Conservation (phyloP, 2,797 vertebrate species). For the Helostoma temminkii region DNA sequence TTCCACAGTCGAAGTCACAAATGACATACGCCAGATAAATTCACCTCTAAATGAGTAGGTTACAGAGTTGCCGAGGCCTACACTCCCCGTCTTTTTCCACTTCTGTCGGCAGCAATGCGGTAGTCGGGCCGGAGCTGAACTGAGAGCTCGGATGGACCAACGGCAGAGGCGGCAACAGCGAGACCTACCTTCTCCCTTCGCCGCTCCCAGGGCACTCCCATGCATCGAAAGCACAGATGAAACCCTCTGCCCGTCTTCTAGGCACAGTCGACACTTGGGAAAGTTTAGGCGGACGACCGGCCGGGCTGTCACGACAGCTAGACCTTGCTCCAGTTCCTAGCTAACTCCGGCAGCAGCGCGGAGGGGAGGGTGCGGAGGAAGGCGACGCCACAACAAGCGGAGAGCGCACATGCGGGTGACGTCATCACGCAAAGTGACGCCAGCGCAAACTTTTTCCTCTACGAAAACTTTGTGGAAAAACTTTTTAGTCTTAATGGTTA, state of each 20-base stretch:
- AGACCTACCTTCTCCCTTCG: slow-evolving; percentile 80
- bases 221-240: slow-evolving; percentile 71
- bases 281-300: slow-evolving; percentile 49
- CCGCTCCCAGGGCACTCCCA: slow-evolving; percentile 81
- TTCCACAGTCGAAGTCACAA: slow-evolving; percentile 20
- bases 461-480: slow-evolving; percentile 25
- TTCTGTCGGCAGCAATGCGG: slow-evolving; percentile 71
- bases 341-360: slow-evolving; percentile 60
- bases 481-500: neutral
- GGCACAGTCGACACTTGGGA: slow-evolving; percentile 16
- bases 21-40: neutral
- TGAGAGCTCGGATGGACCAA: slow-evolving; percentile 55
- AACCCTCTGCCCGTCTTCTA: slow-evolving; percentile 42
- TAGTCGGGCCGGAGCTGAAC: slow-evolving; percentile 66
- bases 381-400: slow-evolving; percentile 63
- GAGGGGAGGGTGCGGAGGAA: slow-evolving; percentile 69
- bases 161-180: slow-evolving; percentile 29
- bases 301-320: slow-evolving; percentile 54
- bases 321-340: slow-evolving; percentile 35
- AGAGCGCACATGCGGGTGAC: slow-evolving; percentile 64
- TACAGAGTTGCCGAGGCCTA: slow-evolving; percentile 51
- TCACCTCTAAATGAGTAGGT: neutral
- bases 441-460: slow-evolving; percentile 30
- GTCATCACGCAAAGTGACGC: slow-evolving; percentile 75
- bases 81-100: slow-evolving; percentile 10